Evolutionary conservation across 2,797 vertebrate species (phyloP), one percentile per base, ranked within the genome.

Genomic region (Choloepus didactylus): DNA sequence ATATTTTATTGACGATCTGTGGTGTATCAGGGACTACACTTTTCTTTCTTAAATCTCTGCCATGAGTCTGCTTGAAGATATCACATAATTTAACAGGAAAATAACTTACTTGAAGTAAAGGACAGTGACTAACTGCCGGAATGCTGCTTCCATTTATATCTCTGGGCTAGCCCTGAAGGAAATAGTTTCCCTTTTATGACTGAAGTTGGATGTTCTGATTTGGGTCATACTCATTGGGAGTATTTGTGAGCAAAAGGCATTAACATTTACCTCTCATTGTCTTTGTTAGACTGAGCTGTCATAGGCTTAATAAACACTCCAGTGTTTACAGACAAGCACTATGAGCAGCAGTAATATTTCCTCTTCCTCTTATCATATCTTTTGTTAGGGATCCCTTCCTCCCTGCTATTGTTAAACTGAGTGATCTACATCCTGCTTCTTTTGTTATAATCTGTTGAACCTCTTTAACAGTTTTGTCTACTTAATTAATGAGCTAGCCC

Each of bases 381-480:
- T 97, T 97, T 96, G 91, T 96, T 96, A 93, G 93, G 95, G 95
- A 96, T 12, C 38, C 31, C 10, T 89, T 49, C 41, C 90, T 93
- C 91, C 85, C 46, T n/a, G 25, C 93, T 82, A 92, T 96, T 95
- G 95, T 96, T 92, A 64, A 79, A 59, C 91, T 93, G 70, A 95
- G 80, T 95, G 96, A 81, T 80, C 84, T 35, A 88, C 73, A 95
- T 95, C 94, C 92, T 92, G 91, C 41, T 98, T 95, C 87, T 98
- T 97, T 97, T 95, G 91, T 97, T 98, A 98, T 94, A 93, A 98
- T 97, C 90, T 72, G 44, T 89, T 85, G 84, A 94, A 93, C 25
- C 18, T 72, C 87, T 96, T 94, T 88, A 81, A 97, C 97, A 97
- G 96, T 97, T 97, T 96, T 97, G 75, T 94, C 83, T 89, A 91